Evolutionary conservation across 2,113 vertebrate genomes (phyloP), one percentile per base, ranked within the genome.

Genomic region (Gavia stellata): DNA sequence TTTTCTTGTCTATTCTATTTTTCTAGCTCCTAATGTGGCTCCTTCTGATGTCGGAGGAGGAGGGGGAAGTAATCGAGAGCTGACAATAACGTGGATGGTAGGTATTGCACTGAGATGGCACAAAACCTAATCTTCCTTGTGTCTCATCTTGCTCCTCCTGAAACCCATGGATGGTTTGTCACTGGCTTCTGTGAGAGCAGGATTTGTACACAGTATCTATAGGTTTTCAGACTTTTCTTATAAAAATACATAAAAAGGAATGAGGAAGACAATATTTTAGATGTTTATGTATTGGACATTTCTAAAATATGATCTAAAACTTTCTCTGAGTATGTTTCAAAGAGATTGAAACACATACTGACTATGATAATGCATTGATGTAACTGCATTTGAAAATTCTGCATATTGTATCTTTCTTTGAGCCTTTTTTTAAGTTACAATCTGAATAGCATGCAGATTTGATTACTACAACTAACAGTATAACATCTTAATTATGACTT

Each of bases 71-170:
- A 99, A 98, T 96, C 98, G 98, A 92, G 99, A 99, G 83, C 97
- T 99, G 97, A 99, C 98, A 81, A 99, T 99, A 97, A 99, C 99
- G 1, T 99, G 99, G 99, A 99, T 98, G 97, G 99, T 99, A 98
- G 53, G 98, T 98, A 93, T 67, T 45, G 17, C 17, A 2, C 75
- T 38, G 26, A 78, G 26, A 36, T 38, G 75, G 11, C 19, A 40
- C 0, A 0, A 61, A 85, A 49, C 24, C 18, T 79, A 0, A 21
- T 7, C 15, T 74, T 9, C 16, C 44, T 84, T 77, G 14, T 38
- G 19, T 80, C 84, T 90, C 55, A 68, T 63, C 34, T 70, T 72
- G 11, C 71, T 63, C 5, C 15, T 68, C 15, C 31, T 92, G 44
- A 74, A 74, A 67, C 14, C 12, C 29, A 3, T 55, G 49, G 14